Base-by-base conservation (phyloP, 2,888 invertebrate species). In the Mantis religiosa region DNA sequence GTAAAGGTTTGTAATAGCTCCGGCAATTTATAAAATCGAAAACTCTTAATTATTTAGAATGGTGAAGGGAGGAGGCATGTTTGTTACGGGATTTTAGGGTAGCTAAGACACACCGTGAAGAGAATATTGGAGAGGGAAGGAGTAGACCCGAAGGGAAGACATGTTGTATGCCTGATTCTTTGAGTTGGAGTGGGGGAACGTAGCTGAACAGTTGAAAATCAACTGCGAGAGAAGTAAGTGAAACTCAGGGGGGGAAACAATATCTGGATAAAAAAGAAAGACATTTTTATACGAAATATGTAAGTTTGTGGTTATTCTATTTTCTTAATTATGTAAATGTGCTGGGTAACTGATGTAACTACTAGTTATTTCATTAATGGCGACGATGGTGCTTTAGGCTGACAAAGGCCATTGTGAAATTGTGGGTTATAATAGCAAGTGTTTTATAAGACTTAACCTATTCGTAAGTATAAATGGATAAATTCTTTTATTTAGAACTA, bases 21-120 rank as follows among this genome's bases (percentile, higher is more conserved):
- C 12, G 41, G 12, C 9, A 12, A 12, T 41, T 41, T 12, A 12
- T 41, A 12, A 34, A 34, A 1, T 34, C 6, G 0, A 12, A 41
- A 41, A 41, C 41, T 41, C 0, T 34, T 8, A 41, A 41, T 12
- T 12, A 41, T 41, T 41, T 12, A 41, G 54, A 3, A 25, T 6
- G 54, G 25, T 25, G 6, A 15, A 71, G 82, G 88, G 85, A 82
- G n/a, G 54, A 82, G 34, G 81, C 88, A 88, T 84, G 84, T 28
- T 84, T 71, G 25, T 9, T 20, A 47, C 82, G 88, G 88, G 88
- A 84, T 84, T 85, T 34, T 82, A 85, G 82, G 88, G 88, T 34
- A 85, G 82, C n/a, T 28, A 88, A 71, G 88, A 84, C 3, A 27
- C 88, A 71, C 30, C 3, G 25, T 14, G 83, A 87, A n/a, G 27